Percentiles rank a stretch among this genome's conserved stretches.
These are phyloP conservation scores for Typhlomys cinereus DNA, from an alignment of 2,113 vertebrate species.

Conservation along the genomic window DNA sequence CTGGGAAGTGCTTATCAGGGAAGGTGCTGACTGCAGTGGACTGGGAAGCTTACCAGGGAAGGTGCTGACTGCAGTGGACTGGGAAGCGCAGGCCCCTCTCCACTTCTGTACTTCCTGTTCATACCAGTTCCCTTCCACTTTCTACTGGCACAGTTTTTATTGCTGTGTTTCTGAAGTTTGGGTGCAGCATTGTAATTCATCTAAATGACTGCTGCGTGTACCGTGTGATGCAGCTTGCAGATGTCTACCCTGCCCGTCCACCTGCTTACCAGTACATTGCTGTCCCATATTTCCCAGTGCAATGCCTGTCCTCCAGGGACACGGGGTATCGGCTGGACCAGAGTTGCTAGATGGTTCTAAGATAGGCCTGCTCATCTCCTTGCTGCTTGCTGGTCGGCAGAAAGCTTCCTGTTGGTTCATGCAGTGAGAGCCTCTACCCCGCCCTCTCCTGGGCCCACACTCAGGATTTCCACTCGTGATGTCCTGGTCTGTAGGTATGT, in stretches of 20 bases:
- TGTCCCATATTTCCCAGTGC: rapidly evolving
- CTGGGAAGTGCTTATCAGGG: too few relatives aligned
- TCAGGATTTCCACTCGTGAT: background rate
- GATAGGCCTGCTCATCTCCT: background rate
- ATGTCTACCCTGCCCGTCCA: background rate
- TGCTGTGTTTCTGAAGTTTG: background rate
- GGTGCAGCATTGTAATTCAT: background rate
- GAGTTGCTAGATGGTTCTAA: background rate
- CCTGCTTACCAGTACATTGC: background rate
- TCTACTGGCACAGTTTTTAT: background rate
- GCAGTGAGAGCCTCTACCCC: background rate
- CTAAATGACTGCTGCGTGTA: rapidly evolving
- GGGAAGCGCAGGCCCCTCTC: background rate
- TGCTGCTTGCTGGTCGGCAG: background rate
- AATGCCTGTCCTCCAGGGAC: background rate
- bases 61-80: background rate
- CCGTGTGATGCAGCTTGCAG: background rate
- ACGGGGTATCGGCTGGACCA: rapidly evolving
- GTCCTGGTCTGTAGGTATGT: background rate
- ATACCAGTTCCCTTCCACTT: background rate
- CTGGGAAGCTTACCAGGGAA: background rate
- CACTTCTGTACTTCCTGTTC: rapidly evolving
- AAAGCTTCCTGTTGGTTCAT: background rate
- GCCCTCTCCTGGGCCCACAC: rapidly evolving
- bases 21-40: background rate